Conservation (phyloP, 2,113 vertebrate genomes). For the Athene cunicularia region DNA sequence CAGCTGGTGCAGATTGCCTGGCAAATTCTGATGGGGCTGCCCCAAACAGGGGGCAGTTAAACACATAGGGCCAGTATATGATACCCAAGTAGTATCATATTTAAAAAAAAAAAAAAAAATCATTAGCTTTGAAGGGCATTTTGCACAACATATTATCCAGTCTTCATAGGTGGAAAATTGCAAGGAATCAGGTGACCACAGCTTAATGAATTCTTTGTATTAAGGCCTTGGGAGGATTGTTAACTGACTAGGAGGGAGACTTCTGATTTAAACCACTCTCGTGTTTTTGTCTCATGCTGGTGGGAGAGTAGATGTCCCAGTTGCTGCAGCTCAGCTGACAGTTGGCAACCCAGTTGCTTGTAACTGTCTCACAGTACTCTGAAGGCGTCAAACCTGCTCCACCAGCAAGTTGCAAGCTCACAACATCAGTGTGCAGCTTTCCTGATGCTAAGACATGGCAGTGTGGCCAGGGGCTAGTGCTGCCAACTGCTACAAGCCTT, state of each 20-base stretch:
- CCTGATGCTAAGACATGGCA: neutral
- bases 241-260: neutral
- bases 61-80: neutral
- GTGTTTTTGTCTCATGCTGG: neutral
- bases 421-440: fast-evolving
- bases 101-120: neutral
- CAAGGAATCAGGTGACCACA: neutral
- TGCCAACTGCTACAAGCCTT: neutral
- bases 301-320: neutral
- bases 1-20: neutral
- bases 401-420: neutral
- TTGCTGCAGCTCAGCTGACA: neutral
- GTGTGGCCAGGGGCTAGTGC: neutral
- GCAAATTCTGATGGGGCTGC: neutral
- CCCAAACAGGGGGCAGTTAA: neutral
- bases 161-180: neutral
- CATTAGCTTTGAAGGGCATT: neutral
- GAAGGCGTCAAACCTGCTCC: neutral
- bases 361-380: neutral
- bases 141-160: neutral
- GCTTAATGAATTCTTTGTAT: neutral
- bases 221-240: neutral
- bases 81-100: neutral
- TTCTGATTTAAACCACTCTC: neutral
- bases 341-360: neutral